Percentiles rank a stretch among this genome's conserved stretches.
Conservation (phyloP, 2,113 vertebrate species). For the Bubo blakistoni region DNA sequence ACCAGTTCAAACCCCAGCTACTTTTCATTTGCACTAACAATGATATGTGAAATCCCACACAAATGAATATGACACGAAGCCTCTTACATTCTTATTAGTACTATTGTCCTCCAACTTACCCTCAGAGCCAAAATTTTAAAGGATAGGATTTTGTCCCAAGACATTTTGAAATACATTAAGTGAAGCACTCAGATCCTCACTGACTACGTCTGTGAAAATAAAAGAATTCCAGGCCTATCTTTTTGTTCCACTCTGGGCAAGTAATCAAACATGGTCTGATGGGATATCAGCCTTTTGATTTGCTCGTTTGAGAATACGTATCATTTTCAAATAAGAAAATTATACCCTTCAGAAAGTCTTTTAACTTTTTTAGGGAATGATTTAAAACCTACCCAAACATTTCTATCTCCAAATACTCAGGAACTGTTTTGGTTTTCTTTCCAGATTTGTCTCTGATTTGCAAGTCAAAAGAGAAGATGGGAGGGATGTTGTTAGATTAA, state of each 20-base stretch:
- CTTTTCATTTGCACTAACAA: not conserved
- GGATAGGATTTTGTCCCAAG: slow-evolving; percentile 35
- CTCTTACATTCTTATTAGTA: not conserved
- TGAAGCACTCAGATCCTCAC: not conserved
- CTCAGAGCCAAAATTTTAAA: slow-evolving; percentile 5
- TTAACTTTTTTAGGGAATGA: not conserved
- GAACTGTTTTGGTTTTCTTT: not conserved
- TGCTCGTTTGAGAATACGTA: not conserved
- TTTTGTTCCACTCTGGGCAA: not conserved
- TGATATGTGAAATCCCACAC: slow-evolving; percentile 11
- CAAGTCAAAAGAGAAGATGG: not conserved
- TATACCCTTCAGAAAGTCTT: not conserved
- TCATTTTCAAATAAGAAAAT: slow-evolving; percentile 17
- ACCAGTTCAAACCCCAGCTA: not conserved
- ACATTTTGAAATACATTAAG: slow-evolving; percentile 23
- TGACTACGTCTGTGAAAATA: not conserved
- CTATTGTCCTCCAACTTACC: not conserved
- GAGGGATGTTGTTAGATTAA: not conserved
- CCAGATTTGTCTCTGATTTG: not conserved
- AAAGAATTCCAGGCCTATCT: slow-evolving; percentile 35
- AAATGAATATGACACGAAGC: not conserved
- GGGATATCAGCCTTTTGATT: not conserved
- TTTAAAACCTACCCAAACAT: not conserved
- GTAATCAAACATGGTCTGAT: not conserved
- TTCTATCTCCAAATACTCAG: not conserved